Percentiles rank a stretch among this genome's conserved stretches.
Conservation (phyloP, 53 echinoderm and acorn worm genomes). For the Echinarachnius parma region DNA sequence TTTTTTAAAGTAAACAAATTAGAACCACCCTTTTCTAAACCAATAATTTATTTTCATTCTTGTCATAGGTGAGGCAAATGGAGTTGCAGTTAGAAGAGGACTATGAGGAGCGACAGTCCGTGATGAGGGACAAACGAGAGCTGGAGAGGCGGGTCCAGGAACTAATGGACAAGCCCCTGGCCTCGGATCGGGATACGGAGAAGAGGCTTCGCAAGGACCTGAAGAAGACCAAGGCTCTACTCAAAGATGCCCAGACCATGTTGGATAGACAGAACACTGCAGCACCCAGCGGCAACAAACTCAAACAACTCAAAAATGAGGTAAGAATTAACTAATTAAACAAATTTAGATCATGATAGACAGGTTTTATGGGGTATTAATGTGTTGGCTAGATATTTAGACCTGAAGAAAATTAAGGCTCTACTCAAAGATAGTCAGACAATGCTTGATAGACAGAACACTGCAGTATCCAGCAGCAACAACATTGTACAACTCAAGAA, state of each 20-base stretch:
- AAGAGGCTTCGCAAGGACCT: conserved; percentile 77
- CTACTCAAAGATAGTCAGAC: conserved; percentile 88
- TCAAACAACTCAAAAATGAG: conserved; percentile 94
- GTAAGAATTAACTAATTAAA: conserved; percentile 44
- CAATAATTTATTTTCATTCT: background rate
- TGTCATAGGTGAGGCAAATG: conserved; percentile 75
- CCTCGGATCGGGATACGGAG: conserved; percentile 79
- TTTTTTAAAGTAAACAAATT: no score
- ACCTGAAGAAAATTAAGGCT: conserved; percentile 91
- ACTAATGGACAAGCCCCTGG: conserved; percentile 56
- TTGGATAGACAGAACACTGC: conserved; percentile 80
- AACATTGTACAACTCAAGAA: conserved; percentile 90
- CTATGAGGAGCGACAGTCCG: conserved; percentile 79
- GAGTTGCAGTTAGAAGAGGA: conserved; percentile 96
- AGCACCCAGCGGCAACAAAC: conserved; percentile 71
- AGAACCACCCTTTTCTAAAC: no score
- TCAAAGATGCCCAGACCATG: conserved; percentile 90
- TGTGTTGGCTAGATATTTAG: no score
- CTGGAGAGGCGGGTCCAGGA: conserved; percentile 82
- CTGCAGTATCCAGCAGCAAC: conserved; percentile 64
- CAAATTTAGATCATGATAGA: background rate
- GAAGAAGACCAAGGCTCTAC: conserved; percentile 89
- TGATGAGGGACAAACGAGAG: conserved; percentile 75
- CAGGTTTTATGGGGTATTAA: no score
- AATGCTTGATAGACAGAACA: conserved; percentile 82